Base-by-base conservation (phyloP, 2,113 vertebrate species). In the Elanus axillaris region DNA sequence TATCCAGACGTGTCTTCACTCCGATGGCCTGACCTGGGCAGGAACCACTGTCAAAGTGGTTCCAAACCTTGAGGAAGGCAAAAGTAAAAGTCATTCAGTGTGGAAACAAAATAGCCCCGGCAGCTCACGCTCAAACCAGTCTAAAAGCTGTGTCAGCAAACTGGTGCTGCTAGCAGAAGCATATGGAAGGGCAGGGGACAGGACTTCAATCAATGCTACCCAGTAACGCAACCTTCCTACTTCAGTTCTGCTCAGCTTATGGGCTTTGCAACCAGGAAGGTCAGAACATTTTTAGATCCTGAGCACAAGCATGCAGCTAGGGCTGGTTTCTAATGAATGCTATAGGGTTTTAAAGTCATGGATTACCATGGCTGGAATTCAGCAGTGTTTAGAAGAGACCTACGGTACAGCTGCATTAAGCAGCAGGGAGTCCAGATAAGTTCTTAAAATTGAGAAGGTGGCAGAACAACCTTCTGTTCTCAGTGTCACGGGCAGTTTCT, bases 21-120 rank as follows among this genome's bases (percentile, higher is more conserved):
- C 99, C 99, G 22, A 99, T 99, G 92, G 99, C 99, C 95, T 99
- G 99, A 85, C 99, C 99, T 6, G 99, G 99, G 97, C 99, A 99
- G 3, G 99, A 99, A 53, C 99, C 99, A 2, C 99, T 99, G 97
- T 99, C 99, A 96, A 99, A 99, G 97, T 99, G 99, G 97, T 99
- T 99, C 99, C 99, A 99, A 84, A 99, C 99, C 99, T 99, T 85
- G 43, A 97, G 34, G 13, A 56, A 60, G 40, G 32, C 66, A 77
- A 72, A 64, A 88, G 26, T 3, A 88, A 63, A 81, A 91, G 84
- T 85, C 63, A 71, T 48, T 94, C 86, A 69, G 64, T n/a, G 18
- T 23, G 19, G 72, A 82, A 93, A 95, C 45, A 85, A 66, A 90
- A 85, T 16, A 82, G 15, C 21, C 16, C 50, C 2, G 2, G 68